A percentile compares a stretch with the other conserved stretches of the same genome.
These are phyloP conservation scores for Porites cylindrica DNA, from an alignment of 92 coral and sea anemone species.

Conservation along the genomic window DNA sequence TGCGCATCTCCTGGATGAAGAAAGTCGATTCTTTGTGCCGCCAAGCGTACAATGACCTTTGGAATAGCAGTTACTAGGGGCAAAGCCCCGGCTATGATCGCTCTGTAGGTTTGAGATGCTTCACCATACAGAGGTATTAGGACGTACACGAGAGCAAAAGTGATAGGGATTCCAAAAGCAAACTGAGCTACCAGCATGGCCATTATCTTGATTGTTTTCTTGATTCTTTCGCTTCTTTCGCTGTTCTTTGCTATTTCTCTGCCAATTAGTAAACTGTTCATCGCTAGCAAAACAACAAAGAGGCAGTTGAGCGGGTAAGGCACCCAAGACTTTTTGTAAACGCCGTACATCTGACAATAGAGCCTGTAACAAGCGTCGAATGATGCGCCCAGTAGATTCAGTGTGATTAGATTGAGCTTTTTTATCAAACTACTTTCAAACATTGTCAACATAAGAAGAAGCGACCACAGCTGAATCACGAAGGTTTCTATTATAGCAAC, in stretches of 20 bases:
- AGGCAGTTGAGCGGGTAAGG: slow-evolving; percentile 47
- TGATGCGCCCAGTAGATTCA: slow-evolving; percentile 63
- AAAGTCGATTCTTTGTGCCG: slow-evolving; percentile 50
- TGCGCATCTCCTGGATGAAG: slow-evolving; percentile 61
- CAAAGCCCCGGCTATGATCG: not conserved
- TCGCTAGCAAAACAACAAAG: slow-evolving; percentile 15
- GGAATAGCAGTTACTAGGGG: slow-evolving; percentile 52
- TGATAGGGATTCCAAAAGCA: slow-evolving; percentile 34
- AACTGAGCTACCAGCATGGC: slow-evolving; percentile 38
- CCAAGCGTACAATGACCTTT: slow-evolving; percentile 53
- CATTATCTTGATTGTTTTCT: not conserved
- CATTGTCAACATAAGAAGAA: slow-evolving; percentile 25
- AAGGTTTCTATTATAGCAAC: slow-evolving; percentile 44
- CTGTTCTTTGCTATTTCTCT: no score
- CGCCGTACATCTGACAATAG: slow-evolving; percentile 48
- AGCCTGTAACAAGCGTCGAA: slow-evolving; percentile 58
- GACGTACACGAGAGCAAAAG: slow-evolving; percentile 5
- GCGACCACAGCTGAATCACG: slow-evolving; percentile 58
- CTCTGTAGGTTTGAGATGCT: not conserved
- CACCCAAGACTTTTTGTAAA: slow-evolving; percentile 57
- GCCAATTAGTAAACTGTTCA: no score
- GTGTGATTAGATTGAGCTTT: slow-evolving; percentile 26
- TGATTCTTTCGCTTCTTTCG: no score
- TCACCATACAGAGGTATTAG: not conserved
- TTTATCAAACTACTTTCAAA: slow-evolving; percentile 16